A percentile compares a stretch with the other conserved stretches of the same genome.
Conservation (phyloP, 2,113 vertebrate genomes). For the Orycteropus afer region DNA sequence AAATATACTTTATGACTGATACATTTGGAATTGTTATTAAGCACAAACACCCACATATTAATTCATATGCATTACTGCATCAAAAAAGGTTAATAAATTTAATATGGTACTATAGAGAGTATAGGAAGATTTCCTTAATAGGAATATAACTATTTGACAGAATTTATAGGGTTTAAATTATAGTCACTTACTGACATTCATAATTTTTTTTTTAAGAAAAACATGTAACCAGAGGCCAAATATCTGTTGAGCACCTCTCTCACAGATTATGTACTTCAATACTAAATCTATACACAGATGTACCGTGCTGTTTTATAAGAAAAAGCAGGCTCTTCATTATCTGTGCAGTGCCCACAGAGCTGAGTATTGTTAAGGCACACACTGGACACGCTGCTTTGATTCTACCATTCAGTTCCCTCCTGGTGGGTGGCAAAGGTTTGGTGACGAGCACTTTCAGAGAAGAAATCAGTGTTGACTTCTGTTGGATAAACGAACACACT, state of each 20-base stretch:
- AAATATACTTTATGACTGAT: neutral
- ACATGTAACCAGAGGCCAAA: constrained; percentile 32
- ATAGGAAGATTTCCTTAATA: constrained; percentile 7
- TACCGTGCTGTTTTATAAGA: neutral
- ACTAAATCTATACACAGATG: constrained; percentile 11
- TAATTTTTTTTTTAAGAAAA: neutral
- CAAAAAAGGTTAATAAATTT: constrained; percentile 56
- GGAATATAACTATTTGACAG: constrained; percentile 35
- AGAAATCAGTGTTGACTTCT: neutral
- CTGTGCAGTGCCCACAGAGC: constrained; percentile 2
- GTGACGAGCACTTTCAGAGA: neutral
- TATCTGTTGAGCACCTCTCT: neutral
- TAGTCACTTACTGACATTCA: constrained; percentile 2
- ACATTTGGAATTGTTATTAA: constrained; percentile 34
- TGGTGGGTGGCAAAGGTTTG: neutral
- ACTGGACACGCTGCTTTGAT: neutral
- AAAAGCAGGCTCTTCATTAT: constrained; percentile 28
- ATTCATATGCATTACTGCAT: constrained; percentile 25
- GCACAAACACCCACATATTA: neutral
- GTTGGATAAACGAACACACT: neutral
- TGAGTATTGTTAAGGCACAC: neutral
- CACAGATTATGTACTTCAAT: neutral
- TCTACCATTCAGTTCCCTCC: neutral
- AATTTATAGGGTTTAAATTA: constrained; percentile 20
- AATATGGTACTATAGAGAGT: constrained; percentile 37